These are phyloP conservation scores for Diadegma fenestrale DNA, from an alignment of 2,888 invertebrate genomes.

Conservation along the genomic window DNA sequence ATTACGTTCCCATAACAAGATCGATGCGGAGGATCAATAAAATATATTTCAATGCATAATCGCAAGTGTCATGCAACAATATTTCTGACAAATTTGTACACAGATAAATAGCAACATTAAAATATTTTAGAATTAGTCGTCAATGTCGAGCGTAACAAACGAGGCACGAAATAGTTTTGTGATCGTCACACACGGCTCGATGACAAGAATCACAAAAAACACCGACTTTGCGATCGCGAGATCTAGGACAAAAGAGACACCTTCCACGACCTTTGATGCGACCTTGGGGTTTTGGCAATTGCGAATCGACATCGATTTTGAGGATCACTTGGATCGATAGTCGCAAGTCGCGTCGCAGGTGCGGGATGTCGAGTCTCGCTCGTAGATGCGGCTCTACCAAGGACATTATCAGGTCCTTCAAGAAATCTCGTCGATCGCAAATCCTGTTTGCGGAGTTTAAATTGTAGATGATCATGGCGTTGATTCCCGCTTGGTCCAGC, in stretches of 20 bases:
- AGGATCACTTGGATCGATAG: not conserved
- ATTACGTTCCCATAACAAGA: too few species aligned
- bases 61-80: too few species aligned
- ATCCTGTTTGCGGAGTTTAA: constrained; percentile 2
- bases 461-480: constrained; percentile 11
- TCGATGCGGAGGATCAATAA: too few species aligned
- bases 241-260: constrained; percentile 2
- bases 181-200: not conserved
- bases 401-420: constrained; percentile 10
- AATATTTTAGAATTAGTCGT: not conserved
- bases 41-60: too few species aligned
- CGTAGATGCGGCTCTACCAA: constrained; percentile 22
- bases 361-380: not conserved
- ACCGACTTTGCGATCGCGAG: not conserved
- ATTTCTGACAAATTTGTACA: too few species aligned
- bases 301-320: not conserved
- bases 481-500: not conserved
- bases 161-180: not conserved
- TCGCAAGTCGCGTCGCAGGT: not conserved
- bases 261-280: not conserved
- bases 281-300: not conserved
- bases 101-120: not conserved
- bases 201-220: not conserved
- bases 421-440: constrained; percentile 13
- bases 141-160: not conserved